These are phyloP conservation scores for Hyalella azteca DNA, from an alignment of 2,888 invertebrate genomes.

Conservation along the genomic window DNA sequence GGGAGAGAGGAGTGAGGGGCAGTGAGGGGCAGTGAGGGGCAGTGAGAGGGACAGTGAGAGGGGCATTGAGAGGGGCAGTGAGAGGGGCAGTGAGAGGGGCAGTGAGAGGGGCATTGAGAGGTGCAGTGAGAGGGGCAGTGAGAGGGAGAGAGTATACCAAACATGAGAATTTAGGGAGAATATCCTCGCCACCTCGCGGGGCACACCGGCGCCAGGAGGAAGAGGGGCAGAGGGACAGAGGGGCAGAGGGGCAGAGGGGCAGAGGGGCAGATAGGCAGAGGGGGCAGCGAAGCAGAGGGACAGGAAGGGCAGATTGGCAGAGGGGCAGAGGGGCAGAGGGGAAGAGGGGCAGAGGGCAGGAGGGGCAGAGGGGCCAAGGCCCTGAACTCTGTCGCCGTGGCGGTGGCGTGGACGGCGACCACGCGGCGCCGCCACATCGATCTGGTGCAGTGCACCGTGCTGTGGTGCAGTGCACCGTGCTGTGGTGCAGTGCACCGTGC, in stretches of 20 bases:
- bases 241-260: background rate
- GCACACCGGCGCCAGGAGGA: no score
- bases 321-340: background rate
- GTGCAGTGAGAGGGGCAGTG: background rate
- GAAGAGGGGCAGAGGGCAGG: background rate
- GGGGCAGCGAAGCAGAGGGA: background rate
- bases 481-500: background rate
- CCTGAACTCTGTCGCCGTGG: background rate
- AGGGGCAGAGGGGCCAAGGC: background rate
- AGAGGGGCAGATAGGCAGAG: background rate
- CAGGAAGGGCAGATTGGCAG: no score
- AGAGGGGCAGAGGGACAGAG: background rate
- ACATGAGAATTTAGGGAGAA: no score
- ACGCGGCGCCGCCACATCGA: background rate
- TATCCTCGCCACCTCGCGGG: no score
- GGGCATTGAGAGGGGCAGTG: background rate
- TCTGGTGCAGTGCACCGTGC: background rate
- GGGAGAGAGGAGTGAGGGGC: background rate
- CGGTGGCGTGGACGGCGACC: background rate
- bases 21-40: background rate
- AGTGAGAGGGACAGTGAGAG: background rate
- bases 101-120: background rate
- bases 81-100: background rate
- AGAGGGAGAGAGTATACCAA: no score
- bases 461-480: background rate